Base-by-base conservation (phyloP, 1,140 invertebrate genomes). In the Leptoteleia sp. region DNA sequence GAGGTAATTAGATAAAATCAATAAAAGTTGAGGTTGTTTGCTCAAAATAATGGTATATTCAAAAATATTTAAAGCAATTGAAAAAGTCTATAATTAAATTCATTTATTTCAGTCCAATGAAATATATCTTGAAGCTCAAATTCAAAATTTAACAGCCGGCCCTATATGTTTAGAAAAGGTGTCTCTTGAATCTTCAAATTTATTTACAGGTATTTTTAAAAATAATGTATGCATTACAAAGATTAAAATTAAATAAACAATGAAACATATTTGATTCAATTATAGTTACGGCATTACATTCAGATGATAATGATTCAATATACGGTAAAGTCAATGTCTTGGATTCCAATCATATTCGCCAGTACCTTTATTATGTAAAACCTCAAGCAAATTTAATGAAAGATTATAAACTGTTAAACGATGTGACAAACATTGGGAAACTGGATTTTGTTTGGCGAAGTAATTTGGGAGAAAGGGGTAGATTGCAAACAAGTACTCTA, bases 391-490 rank as follows among this genome's bases (percentile, higher is more conserved):
- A 93, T 85, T 91, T 94, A 55, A 91, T 93, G 8, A 92, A 91
- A 37, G 94, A 97, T 89, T 91, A 92, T 4, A 94, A 95, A 82
- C 90, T 94, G 45, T 88, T 97, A 48, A 93, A 94, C 79, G 94
- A 94, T 72, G 93, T 96, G 0, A 97, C 94, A 33, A 96, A 95
- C 88, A 97, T 99, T 82, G 98, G 98, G 1, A 99, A 99, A 90
- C 89, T 99, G 13, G 98, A 99, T 89, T 99, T 99, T 85, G 94
- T 98, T 3, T 99, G 98, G 98, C 92, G 97, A 83, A 97, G 96
- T 33, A 96, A 97, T 90, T 93, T 99, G 71, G 98, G 98, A 5
- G 98, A 99, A 89, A 93, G 95, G 84, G 98, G 98, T 22, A 91
- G 97, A 75, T 90, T 99, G 48, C 98, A 99, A 91, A 99, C 98